phyloP scores from a whole-genome alignment of 2,888 invertebrate genomes.

The Phragmatobia fuliginosa region DNA sequence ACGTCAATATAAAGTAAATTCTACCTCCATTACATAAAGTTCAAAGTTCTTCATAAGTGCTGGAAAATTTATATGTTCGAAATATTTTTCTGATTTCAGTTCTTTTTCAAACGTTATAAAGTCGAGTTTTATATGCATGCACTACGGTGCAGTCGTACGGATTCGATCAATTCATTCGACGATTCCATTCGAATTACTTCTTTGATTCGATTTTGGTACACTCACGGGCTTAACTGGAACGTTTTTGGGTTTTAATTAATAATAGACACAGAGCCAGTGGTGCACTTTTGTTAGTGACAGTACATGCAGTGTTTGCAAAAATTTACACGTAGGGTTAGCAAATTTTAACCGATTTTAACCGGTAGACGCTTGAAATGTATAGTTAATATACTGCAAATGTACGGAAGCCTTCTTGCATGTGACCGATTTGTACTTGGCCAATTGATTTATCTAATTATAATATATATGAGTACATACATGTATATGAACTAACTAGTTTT shows the following conservation, averaged over 20 bases:
- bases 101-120: slow-evolving; percentile 10
- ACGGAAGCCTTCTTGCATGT: too few species aligned
- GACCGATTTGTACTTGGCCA: too few species aligned
- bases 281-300: slow-evolving; percentile 61
- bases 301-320: slow-evolving; percentile 58
- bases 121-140: slow-evolving; percentile 23
- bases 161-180: slow-evolving; percentile 60
- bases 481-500: too few species aligned
- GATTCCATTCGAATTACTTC: slow-evolving; percentile 77
- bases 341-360: too few species aligned
- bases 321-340: slow-evolving; percentile 50
- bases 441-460: too few species aligned
- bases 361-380: too few species aligned
- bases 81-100: slow-evolving; percentile 12
- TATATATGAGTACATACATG: too few species aligned
- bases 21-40: slow-evolving; percentile 17
- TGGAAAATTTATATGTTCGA: slow-evolving; percentile 10
- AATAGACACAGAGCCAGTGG: slow-evolving; percentile 64
- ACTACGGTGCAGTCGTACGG: slow-evolving; percentile 35
- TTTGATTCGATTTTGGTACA: slow-evolving; percentile 77
- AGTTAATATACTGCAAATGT: too few species aligned
- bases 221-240: slow-evolving; percentile 70
- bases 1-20: slow-evolving; percentile 22
- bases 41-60: slow-evolving; percentile 15
- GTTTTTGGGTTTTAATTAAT: slow-evolving; percentile 81